Conservation (phyloP, 2,888 invertebrate species). For the Pterobdella sp. region DNA sequence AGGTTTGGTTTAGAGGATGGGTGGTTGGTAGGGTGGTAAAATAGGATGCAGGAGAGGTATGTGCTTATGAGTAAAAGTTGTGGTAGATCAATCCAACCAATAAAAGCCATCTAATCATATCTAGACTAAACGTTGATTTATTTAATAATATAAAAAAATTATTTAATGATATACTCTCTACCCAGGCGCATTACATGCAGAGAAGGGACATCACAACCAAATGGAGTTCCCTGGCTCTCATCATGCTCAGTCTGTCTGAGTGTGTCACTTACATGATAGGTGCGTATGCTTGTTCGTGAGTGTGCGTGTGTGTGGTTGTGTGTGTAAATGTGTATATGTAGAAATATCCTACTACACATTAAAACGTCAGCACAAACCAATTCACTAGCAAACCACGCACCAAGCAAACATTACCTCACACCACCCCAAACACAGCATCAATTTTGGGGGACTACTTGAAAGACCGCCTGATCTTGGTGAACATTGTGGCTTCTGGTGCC, state of each 20-base stretch:
- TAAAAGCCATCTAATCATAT: not conserved
- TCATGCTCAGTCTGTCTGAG: constrained; percentile 40
- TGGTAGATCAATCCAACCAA: not conserved
- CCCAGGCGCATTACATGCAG: constrained; percentile 42
- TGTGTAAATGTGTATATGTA: not conserved
- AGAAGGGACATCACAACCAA: constrained; percentile 36
- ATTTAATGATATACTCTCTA: no score
- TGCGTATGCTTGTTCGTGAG: not conserved
- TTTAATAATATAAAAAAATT: not conserved
- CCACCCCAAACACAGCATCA: constrained; percentile 34
- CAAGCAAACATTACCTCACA: not conserved
- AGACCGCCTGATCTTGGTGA: constrained; percentile 39
- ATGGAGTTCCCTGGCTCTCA: constrained; percentile 39
- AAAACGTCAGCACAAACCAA: not conserved
- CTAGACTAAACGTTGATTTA: not conserved
- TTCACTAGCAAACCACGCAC: not conserved
- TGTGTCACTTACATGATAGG: constrained; percentile 40
- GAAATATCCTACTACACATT: no score
- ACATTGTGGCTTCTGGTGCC: constrained; percentile 37
- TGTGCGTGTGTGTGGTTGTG: not conserved
- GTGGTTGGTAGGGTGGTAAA: no score
- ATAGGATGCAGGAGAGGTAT: no score
- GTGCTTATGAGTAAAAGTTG: no score
- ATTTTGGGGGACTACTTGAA: constrained; percentile 42
- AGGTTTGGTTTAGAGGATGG: no score